Evolutionary conservation across 1,140 invertebrate genomes (phyloP).

Genomic region (Conus betulinus): DNA sequence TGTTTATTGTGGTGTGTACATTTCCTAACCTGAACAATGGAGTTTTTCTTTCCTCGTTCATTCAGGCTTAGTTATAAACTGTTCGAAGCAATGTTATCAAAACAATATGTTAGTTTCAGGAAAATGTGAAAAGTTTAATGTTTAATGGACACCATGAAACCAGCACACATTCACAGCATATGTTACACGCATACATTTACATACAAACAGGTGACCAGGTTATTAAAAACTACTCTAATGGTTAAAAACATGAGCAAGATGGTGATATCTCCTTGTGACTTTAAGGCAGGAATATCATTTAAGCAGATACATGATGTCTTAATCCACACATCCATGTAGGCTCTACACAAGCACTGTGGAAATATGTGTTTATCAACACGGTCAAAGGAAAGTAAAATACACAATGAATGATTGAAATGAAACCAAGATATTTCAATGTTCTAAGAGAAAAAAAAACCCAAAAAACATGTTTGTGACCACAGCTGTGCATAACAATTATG

Average conservation of each 20-base stretch:
- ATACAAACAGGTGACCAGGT: neutral
- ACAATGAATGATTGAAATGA: too few species aligned
- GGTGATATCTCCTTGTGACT: too few species aligned
- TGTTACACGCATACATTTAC: neutral
- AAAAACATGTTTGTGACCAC: too few species aligned
- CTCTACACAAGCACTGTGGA: neutral
- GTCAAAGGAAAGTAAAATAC: too few species aligned
- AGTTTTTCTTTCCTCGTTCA: neutral
- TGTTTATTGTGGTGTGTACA: neutral
- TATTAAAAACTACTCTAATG: too few species aligned
- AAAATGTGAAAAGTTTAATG: neutral
- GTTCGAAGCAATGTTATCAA: neutral
- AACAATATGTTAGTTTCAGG: neutral
- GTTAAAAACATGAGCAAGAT: too few species aligned
- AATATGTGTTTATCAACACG: neutral
- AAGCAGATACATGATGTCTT: neutral
- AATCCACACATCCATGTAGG: neutral
- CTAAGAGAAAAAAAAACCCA: too few species aligned
- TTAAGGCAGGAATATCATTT: too few species aligned
- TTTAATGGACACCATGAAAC: neutral
- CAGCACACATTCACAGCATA: neutral
- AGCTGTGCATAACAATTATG: too few species aligned
- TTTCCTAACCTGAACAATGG: neutral
- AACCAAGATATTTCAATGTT: too few species aligned
- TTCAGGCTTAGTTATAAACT: neutral